These are phyloP conservation scores for Podarcis muralis DNA, from an alignment of 2,113 vertebrate genomes.

Conservation along the genomic window DNA sequence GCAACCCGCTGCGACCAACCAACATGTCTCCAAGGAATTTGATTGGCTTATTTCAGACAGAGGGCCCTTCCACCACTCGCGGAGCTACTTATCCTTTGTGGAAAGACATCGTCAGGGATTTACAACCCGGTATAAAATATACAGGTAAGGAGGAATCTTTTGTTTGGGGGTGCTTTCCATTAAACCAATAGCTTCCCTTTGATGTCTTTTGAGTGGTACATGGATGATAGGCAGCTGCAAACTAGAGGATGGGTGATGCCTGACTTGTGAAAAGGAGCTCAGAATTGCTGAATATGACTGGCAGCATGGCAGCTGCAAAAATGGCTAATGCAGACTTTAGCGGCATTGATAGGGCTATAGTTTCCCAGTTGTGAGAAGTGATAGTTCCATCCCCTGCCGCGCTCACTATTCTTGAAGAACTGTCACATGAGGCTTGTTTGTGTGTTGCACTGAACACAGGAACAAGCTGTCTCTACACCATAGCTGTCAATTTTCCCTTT, in stretches of 20 bases:
- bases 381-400: neutral
- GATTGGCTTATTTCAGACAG: constrained; percentile 99
- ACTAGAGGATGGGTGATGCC: neutral
- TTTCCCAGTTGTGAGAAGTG: neutral
- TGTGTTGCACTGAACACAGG: no score
- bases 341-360: neutral
- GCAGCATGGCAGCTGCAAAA: neutral
- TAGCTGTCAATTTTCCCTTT: no score
- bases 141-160: constrained; percentile 83
- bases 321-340: fast-evolving
- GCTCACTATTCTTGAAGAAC: no score
- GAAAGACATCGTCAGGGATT: constrained; percentile 99
- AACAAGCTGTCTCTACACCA: no score
- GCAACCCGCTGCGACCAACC: constrained; percentile 92
- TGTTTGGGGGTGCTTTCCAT: neutral
- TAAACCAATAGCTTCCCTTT: neutral
- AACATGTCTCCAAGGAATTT: constrained; percentile 99
- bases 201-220: neutral
- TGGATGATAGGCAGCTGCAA: no score
- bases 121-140: constrained; percentile 99
- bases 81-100: constrained; percentile 99
- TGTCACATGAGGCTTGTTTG: no score
- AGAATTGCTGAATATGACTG: no score
- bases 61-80: constrained; percentile 99
- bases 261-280: neutral